A percentile compares a stretch with the other conserved stretches of the same genome.
phyloP scores from a whole-genome alignment of 1,140 invertebrate species.

The Octopus bimaculoides region DNA sequence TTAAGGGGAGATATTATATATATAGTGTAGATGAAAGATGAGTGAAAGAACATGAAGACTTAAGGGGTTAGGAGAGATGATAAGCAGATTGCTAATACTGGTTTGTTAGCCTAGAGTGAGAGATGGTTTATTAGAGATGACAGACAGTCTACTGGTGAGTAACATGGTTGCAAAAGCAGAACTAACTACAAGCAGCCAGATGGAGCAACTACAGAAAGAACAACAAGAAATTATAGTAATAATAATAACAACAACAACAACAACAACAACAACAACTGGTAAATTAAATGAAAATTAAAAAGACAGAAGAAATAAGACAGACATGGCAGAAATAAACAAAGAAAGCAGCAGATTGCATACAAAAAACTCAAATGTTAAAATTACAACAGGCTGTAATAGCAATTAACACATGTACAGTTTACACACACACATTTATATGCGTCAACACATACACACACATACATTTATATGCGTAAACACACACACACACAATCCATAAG shows the following conservation, averaged over 20 bases:
- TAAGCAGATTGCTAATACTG: no score
- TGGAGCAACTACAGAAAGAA: not conserved
- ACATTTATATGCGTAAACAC: not conserved
- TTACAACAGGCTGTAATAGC: no score
- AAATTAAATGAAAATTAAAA: no score
- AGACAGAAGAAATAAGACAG: no score
- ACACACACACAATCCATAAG: not conserved
- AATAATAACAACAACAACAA: not conserved
- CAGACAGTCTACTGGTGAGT: not conserved
- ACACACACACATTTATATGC: no score
- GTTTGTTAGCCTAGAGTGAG: not conserved
- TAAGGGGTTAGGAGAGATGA: no score
- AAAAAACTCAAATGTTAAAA: not conserved
- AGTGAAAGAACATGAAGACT: no score
- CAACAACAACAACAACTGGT: not conserved
- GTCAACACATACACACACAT: no score
- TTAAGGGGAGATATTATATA: no score
- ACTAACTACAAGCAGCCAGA: slow-evolving; percentile 2
- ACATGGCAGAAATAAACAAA: not conserved
- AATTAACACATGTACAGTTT: no score
- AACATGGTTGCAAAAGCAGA: not conserved
- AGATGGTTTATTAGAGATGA: not conserved
- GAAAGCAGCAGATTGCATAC: not conserved
- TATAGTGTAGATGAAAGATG: no score
- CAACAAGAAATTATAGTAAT: not conserved